These are phyloP conservation scores for Anarsia innoxiella DNA, from an alignment of 2,888 invertebrate genomes.

Conservation along the genomic window DNA sequence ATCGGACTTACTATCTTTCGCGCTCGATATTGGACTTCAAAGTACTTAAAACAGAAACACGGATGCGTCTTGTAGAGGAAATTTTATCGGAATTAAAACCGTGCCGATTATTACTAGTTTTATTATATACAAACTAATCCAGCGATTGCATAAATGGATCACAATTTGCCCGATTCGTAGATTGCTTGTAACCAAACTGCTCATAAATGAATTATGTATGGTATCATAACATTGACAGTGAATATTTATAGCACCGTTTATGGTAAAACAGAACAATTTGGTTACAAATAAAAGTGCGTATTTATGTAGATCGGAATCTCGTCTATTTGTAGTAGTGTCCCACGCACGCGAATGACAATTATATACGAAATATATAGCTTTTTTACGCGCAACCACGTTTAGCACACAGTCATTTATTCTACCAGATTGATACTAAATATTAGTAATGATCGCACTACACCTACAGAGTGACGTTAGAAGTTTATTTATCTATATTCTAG, in stretches of 20 bases:
- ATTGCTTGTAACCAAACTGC: neutral
- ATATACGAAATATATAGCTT: neutral
- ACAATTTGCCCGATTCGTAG: too few species aligned
- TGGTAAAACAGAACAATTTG: neutral
- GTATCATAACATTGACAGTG: neutral
- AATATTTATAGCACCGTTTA: neutral
- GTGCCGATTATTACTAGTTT: too few species aligned
- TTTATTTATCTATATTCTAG: too few species aligned
- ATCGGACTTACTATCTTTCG: too few species aligned
- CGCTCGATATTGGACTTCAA: too few species aligned
- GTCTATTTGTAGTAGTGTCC: neutral
- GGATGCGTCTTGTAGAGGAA: too few species aligned
- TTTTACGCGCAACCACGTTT: conserved; percentile 5
- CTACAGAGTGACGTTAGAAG: too few species aligned
- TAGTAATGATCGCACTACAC: conserved; percentile 5
- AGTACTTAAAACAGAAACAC: too few species aligned
- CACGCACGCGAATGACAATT: neutral
- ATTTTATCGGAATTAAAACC: too few species aligned
- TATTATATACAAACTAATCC: too few species aligned
- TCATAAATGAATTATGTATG: neutral
- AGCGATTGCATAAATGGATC: too few species aligned
- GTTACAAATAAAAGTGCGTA: neutral
- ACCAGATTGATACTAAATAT: conserved; percentile 5
- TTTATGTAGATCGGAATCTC: neutral
- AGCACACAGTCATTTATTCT: conserved; percentile 5